Base-by-base conservation (phyloP, 2,888 invertebrate genomes). In the Drosophila siamana region DNA sequence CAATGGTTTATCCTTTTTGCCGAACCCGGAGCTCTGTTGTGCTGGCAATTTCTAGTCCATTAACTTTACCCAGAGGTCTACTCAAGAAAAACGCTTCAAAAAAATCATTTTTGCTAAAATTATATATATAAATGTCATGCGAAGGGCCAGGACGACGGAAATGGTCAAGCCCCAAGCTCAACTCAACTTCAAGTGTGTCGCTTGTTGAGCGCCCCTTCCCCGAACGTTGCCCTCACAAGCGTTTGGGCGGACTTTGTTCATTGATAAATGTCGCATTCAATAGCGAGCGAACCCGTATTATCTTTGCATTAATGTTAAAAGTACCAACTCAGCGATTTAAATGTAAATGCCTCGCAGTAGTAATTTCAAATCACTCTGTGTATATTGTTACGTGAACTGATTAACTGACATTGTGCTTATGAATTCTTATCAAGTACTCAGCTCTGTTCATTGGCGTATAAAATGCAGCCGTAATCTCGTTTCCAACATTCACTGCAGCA, bases 61-160 rank as follows among this genome's bases (percentile, higher is more conserved):
- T 89, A 89, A 89, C 88, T 90, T 89, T 78, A 82, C 88, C 85
- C 90, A 85, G 89, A 89, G 89, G 89, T 82, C 89, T 82, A 86
- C 89, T 90, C 80, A 78, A 80, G 74, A 51, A 71, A 87, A 84
- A 86, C 81, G 85, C 84, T 85, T 80, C 67, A 74, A 78, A 81
- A 81, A 82, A 87, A 80, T 88, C 72, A 76, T 80, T 83, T 69
- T 65, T 55, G 46, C 59, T 40, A 13, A 66, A 67, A 74, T 77
- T 79, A 69, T 73, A 79, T 82, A 76, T 73, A 79, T 85, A 76
- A 85, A 85, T 85, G 85, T 80, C 80, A 85, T 64, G 38, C 22
- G 62, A 61, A 57, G 47, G 69, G 55, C 40, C 61, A 46, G 24
- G 30, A 28, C 36, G 64, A n/a, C n/a, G 44, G 52, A 75, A 61